These are phyloP conservation scores for Brenthis hecate DNA, from an alignment of 2,888 invertebrate genomes.

Conservation along the genomic window DNA sequence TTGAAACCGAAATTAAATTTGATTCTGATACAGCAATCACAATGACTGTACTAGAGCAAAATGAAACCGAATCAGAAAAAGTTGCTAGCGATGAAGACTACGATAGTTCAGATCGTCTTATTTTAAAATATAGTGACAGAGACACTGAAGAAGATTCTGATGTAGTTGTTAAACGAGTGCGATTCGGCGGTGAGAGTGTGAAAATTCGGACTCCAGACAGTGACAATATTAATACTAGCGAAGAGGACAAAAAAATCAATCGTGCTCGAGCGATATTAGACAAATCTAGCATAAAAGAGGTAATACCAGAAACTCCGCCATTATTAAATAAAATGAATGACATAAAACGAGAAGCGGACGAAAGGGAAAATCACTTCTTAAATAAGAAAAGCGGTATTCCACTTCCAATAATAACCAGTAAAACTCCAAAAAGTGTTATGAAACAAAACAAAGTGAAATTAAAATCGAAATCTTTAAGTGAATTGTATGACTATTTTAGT, in stretches of 20 bases:
- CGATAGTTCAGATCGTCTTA: slow-evolving; percentile 72
- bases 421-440: slow-evolving; percentile 49
- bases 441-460: slow-evolving; percentile 64
- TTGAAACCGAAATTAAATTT: slow-evolving; percentile 92
- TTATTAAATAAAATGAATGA: slow-evolving; percentile 64
- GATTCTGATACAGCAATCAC: slow-evolving; percentile 91
- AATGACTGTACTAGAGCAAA: slow-evolving; percentile 91
- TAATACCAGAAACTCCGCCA: slow-evolving; percentile 50
- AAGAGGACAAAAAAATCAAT: slow-evolving; percentile 69
- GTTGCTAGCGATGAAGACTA: slow-evolving; percentile 73
- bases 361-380: slow-evolving; percentile 51
- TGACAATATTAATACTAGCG: slow-evolving; percentile 85
- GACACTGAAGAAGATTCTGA: slow-evolving; percentile 84
- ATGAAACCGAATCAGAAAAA: slow-evolving; percentile 73
- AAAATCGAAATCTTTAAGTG: slow-evolving; percentile 77
- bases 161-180: slow-evolving; percentile 85
- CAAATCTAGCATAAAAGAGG: slow-evolving; percentile 37
- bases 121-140: slow-evolving; percentile 84
- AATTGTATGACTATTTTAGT: slow-evolving; percentile 75
- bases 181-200: slow-evolving; percentile 93
- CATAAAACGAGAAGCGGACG: slow-evolving; percentile 60
- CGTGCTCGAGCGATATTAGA: slow-evolving; percentile 29
- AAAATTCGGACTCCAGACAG: slow-evolving; percentile 93
- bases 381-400: slow-evolving; percentile 72
- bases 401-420: slow-evolving; percentile 66